Evolutionary conservation across 2,797 vertebrate genomes (phyloP), one percentile per base, ranked within the genome.

Genomic region (Typhlichthys eigenmanni): DNA sequence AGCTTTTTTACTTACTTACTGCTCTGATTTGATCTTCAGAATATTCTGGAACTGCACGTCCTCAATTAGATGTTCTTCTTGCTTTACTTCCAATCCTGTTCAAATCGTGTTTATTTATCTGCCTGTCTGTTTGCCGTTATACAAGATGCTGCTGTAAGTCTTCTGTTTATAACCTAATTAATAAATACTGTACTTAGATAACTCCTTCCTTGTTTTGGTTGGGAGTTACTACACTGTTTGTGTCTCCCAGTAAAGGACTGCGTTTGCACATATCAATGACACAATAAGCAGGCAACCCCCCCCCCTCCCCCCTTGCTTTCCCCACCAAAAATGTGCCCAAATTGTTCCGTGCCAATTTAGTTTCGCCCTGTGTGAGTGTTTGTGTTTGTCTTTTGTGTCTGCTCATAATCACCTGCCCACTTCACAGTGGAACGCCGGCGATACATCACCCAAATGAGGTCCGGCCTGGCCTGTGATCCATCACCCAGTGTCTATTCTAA

Each of bases 371-470:
- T 57, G 73, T 79, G 80, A 83, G 71, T 86, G 84, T 89, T 83
- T 83, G 81, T 90, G 78, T 89, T 89, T 88, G 81, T 86, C 82
- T 87, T 64, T 81, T 87, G 74, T 89, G 85, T 80, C 80, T 38
- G 62, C 64, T 71, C 84, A 81, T 88, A 87, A 92, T 91, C 86
- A 91, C 88, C 82, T 87, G 58, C 89, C 89, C 88, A 89, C 88
- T 89, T 91, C 83, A 80, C 82, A 51, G 66, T 57, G 70, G 78
- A 90, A 84, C 85, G 34, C 72, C 53, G 70, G 85, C 73, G 82
- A 89, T 93, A 88, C 81, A 92, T 93, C 90, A 92, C 87, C 84
- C 85, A 93, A 92, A 91, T 91, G 90, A 91, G 89, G 81, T 87
- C 86, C 83, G 75, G 88, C 85, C 65, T 72, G 69, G 85, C 82